Evolutionary conservation across 2,888 invertebrate genomes (phyloP), one percentile per base, ranked within the genome.

Genomic region (Andrena bucephala): DNA sequence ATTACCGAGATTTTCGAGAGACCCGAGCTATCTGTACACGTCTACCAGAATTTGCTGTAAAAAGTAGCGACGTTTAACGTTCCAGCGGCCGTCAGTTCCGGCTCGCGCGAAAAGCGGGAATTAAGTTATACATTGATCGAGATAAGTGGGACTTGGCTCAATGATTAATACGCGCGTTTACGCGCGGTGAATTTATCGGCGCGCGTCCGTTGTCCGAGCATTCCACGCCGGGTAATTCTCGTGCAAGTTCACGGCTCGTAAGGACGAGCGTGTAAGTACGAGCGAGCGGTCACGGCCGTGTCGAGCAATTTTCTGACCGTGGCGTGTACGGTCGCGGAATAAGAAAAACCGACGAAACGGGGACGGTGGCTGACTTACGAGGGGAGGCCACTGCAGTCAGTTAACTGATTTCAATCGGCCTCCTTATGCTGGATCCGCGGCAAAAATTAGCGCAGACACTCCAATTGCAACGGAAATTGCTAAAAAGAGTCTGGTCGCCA

Each of bases 161-260:
- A 86, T 85, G 86, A 87, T 88, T 80, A 85, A 87, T 83, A 81
- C 71, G 42, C 87, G 76, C 80, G 67, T 78, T 84, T 76, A 74
- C 77, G 80, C 67, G 77, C 66, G 72, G 48, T 54, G 81, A 85
- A 89, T 89, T 87, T 88, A 90, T 85, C 90, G 86, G 80, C 85
- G 72, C 62, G 74, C 79, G 74, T 85, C 57, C 81, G 78, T 71
- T 69, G 52, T 27, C 57, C 77, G 77, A 36, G 69, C 77, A 73
- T 71, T 80, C 84, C 77, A 16, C 8, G 70, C 69, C 84, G 73
- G 75, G 52, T 80, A 84, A 87, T 82, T 83, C 84, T 81, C 87
- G 67, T 27, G 74, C 79, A 69, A 71, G 70, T 82, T 77, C 81
- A 81, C 74, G 74, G 67, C 63, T 78, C 70, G 73, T 62, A 66